These are phyloP conservation scores for Onthophagus taurus DNA, from an alignment of 1,140 invertebrate genomes.

Conservation along the genomic window DNA sequence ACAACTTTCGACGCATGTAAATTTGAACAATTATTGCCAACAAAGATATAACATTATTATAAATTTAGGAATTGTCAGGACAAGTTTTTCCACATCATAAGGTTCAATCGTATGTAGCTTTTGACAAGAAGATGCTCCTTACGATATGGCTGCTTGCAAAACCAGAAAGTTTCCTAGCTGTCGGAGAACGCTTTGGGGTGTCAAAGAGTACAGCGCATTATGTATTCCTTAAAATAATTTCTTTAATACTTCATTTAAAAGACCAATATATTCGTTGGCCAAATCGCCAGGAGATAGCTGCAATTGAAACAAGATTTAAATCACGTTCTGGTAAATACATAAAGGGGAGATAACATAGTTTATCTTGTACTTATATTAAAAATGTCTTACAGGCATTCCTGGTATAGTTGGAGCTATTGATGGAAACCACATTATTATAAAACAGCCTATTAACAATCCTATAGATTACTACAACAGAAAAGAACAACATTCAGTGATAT, in stretches of 20 bases:
- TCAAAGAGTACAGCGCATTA: neutral
- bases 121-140: no score
- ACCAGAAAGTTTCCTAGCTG: slow-evolving; percentile 6
- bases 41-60: no score
- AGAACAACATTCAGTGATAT: slow-evolving; percentile 2
- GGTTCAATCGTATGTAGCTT: no score
- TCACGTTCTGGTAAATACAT: neutral
- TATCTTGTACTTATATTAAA: neutral
- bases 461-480: slow-evolving; percentile 9
- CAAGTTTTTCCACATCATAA: no score
- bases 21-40: no score
- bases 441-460: slow-evolving; percentile 8
- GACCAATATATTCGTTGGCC: neutral
- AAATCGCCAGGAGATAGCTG: neutral
- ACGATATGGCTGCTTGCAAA: slow-evolving; percentile 10
- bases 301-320: neutral
- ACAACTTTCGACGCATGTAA: no score
- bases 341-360: neutral
- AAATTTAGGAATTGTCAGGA: no score
- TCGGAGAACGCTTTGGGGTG: neutral
- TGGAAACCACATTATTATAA: slow-evolving; percentile 7
- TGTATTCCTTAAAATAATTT: slow-evolving; percentile 1
- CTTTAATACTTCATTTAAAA: neutral
- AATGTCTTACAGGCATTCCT: slow-evolving; percentile 4
- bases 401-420: slow-evolving; percentile 11